Base-by-base conservation (phyloP, 2,113 vertebrate genomes). In the Chaetorhynchus papuensis region DNA sequence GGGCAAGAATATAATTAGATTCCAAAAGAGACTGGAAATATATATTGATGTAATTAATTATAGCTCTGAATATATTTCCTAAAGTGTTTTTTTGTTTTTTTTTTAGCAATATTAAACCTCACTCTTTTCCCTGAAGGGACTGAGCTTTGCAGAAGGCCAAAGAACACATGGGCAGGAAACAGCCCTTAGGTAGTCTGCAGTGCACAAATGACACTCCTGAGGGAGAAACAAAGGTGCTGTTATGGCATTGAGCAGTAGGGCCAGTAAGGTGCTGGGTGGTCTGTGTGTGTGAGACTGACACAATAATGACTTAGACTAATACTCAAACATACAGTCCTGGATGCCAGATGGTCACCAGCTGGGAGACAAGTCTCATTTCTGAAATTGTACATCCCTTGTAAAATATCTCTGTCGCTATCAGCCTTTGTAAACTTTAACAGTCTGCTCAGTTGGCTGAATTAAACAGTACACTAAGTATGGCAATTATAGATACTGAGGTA, bases 291-390 rank as follows among this genome's bases (percentile, higher is more conserved):
- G 93, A 97, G 96, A 97, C 96, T 97, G 97, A 98, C 97, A 97
- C 86, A 97, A 83, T 97, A 97, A 97, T 94, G 95, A 93, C 91
- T 95, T 97, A 83, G 74, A 89, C 70, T 94, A 89, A 93, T 96
- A 96, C 82, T 97, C 95, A 98, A 95, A 95, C 91, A 94, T 92
- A 66, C 31, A 85, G 94, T 96, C 75, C 21, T 18, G 52, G 91
- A 94, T 21, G 42, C 97, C 98, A 98, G 97, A 97, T 98, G 98
- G 97, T 93, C 61, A 95, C 97, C 98, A 98, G 97, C 97, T 98
- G 98, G 98, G 90, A 97, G 69, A 95, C 63, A 96, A 97, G 93
- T 93, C 92, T 96, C 77, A 88, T 75, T 95, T 97, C 72, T 61
- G 69, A 97, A 97, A 96, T 93, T 96, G 93, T 93, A 94, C 94